Evolutionary conservation across 2,888 invertebrate species (phyloP).

Genomic region (Alentia gelatinosa): DNA sequence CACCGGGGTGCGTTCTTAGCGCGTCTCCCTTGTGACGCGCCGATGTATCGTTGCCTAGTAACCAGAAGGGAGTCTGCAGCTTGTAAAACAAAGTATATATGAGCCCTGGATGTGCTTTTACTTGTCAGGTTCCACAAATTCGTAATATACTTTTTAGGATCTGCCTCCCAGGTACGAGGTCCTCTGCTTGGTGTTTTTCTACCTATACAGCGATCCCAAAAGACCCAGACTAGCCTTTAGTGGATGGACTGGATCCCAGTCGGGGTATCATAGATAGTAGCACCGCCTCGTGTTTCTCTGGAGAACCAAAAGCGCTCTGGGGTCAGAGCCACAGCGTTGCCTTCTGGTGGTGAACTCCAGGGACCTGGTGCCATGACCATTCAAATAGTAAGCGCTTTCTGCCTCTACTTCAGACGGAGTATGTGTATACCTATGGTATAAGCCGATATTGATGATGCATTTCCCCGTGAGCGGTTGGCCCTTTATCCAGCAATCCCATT

Average conservation of each 20-base stretch:
- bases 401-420: no score
- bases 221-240: not conserved
- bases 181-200: no score
- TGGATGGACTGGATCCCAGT: not conserved
- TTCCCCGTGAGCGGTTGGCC: no score
- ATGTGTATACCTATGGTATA: no score
- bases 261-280: not conserved
- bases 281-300: not conserved
- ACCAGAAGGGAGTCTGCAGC: not conserved
- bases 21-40: not conserved
- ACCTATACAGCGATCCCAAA: no score
- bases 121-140: not conserved
- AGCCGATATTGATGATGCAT: no score
- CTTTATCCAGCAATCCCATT: no score
- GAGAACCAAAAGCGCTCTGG: not conserved
- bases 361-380: not conserved
- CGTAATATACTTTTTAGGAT: not conserved
- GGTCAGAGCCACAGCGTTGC: not conserved
- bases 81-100: not conserved
- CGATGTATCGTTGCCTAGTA: not conserved
- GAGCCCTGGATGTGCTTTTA: no score
- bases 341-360: not conserved
- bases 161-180: not conserved
- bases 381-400: no score
- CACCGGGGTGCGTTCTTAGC: no score